Evolutionary conservation across 2,888 invertebrate species (phyloP).

Genomic region (Apamea epomidion): DNA sequence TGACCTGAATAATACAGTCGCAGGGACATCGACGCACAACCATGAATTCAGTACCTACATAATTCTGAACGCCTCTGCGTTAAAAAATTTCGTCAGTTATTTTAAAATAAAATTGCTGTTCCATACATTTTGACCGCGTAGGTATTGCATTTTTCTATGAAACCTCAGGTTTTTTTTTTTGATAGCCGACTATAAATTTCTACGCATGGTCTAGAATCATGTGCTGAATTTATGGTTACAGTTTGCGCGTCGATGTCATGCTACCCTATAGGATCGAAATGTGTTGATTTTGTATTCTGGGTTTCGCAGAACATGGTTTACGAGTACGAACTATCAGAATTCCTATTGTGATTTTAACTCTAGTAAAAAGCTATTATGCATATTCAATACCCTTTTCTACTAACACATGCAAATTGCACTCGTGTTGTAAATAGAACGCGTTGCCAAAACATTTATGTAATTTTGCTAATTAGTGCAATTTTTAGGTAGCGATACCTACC

Average conservation of each 20-base stretch:
- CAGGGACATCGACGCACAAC: neutral
- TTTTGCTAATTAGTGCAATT: neutral
- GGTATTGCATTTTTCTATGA: neutral
- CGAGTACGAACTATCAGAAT: neutral
- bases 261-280: neutral
- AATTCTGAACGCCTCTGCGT: neutral
- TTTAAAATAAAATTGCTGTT: neutral
- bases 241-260: neutral
- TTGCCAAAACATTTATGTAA: conserved; percentile 4
- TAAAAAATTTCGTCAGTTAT: neutral
- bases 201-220: neutral
- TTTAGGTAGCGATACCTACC: neutral
- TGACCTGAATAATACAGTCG: conserved; percentile 10
- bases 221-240: neutral
- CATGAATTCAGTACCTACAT: neutral
- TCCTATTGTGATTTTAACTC: neutral
- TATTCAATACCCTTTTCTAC: neutral
- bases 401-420: neutral
- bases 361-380: neutral
- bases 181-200: neutral
- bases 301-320: neutral
- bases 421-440: neutral
- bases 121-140: neutral
- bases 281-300: conserved; percentile 4
- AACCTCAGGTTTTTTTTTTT: neutral